These are phyloP conservation scores for Nerophis ophidion DNA, from an alignment of 2,113 vertebrate genomes.

Conservation along the genomic window DNA sequence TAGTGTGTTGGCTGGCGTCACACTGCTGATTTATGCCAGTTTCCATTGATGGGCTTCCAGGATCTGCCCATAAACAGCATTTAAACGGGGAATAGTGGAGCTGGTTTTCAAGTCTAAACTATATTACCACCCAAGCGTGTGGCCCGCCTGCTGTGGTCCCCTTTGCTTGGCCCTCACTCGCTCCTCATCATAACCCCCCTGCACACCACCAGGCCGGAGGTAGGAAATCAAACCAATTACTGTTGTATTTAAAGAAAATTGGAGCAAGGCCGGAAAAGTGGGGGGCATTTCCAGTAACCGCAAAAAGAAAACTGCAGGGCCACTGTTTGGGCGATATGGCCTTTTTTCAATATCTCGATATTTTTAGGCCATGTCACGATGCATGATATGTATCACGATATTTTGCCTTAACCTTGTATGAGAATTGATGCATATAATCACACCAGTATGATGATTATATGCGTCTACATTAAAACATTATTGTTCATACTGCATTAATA, in stretches of 20 bases:
- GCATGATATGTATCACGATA: too few species aligned
- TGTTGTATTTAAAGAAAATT: slow-evolving; percentile 74
- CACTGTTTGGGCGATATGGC: slow-evolving; percentile 16
- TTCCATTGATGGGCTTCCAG: slow-evolving; percentile 51
- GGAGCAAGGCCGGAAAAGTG: slow-evolving; percentile 69
- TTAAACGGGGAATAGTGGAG: slow-evolving; percentile 40
- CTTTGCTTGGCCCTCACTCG: slow-evolving; percentile 31
- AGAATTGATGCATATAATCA: too few species aligned
- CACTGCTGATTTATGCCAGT: slow-evolving; percentile 35
- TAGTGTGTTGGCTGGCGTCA: slow-evolving; percentile 18
- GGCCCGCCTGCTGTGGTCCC: slow-evolving; percentile 46
- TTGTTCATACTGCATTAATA: too few species aligned
- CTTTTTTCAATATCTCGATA: too few species aligned
- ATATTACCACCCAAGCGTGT: slow-evolving; percentile 56
- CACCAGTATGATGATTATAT: too few species aligned
- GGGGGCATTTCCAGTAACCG: slow-evolving; percentile 62
- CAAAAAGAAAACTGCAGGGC: slow-evolving; percentile 58
- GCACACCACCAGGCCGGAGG: slow-evolving; percentile 60
- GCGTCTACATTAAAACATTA: too few species aligned
- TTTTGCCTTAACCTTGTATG: too few species aligned
- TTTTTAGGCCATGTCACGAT: too few species aligned
- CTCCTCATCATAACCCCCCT: slow-evolving; percentile 17
- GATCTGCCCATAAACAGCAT: slow-evolving; percentile 56
- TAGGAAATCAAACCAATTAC: slow-evolving; percentile 75
- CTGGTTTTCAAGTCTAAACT: slow-evolving; percentile 43